Evolutionary conservation across 2,797 vertebrate genomes (phyloP), one percentile per base, ranked within the genome.

Genomic region (Rhynchonycteris naso): DNA sequence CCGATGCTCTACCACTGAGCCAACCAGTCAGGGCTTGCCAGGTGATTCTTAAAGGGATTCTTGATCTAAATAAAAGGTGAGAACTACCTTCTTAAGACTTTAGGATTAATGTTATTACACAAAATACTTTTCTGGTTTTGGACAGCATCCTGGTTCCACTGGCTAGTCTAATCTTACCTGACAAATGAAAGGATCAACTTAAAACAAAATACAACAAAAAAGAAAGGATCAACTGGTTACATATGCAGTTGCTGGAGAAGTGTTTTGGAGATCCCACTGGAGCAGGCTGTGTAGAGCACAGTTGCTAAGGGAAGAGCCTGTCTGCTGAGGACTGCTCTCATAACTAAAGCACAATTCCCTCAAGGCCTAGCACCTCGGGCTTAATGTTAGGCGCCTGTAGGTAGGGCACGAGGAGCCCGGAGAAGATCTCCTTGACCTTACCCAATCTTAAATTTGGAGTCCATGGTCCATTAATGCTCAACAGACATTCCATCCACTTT

Each of bases 21-120:
- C 43, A 43, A 43, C 43, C 8, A 7, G 43, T 7, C 43, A 43
- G 43, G 43, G 43, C 5, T 43, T 43, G 43, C 43, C 30, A 66
- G 21, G 68, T 68, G 69, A 86, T 78, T 58, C 50, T 88, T 68
- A 92, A 85, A 85, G 47, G 21, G 30, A 15, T 83, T 28, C 71
- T 80, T 66, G 71, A 59, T 75, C 71, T 84, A 71, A 61, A 59
- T 68, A 86, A 58, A 87, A 90, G 26, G 68, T 88, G 54, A 85
- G 72, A 87, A 56, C 38, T 14, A 47, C 21, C 33, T 85, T 82
- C 74, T 82, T 83, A 87, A 69, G 75, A 65, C 26, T 78, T 88
- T 74, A 68, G 66, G 63, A n/a, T 26, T 28, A 72, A 68, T 66
- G 22, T 30, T 21, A 18, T 43, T 59, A 21, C 12, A 72, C n/a